Evolutionary conservation across 2,113 vertebrate genomes (phyloP).

Genomic region (Verasper variegatus): DNA sequence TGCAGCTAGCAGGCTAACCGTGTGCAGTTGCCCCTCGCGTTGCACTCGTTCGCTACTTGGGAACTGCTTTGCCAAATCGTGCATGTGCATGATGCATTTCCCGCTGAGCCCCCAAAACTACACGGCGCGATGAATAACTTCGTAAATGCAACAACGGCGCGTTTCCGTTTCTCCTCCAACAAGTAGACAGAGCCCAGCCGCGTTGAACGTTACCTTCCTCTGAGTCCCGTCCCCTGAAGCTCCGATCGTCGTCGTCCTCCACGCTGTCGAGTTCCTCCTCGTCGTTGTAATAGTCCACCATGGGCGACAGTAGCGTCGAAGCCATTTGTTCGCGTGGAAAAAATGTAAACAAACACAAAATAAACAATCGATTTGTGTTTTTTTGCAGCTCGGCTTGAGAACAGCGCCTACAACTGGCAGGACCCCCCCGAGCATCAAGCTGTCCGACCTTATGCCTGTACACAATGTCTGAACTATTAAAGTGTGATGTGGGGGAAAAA

Average conservation of each 20-base stretch:
- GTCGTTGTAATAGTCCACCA: conserved; percentile 94
- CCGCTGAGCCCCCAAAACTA: no score
- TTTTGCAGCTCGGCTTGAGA: conserved; percentile 66
- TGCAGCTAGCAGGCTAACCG: conserved; percentile 36
- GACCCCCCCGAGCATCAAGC: conserved; percentile 44
- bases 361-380: conserved; percentile 77
- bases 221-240: conserved; percentile 92
- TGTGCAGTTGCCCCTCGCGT: conserved; percentile 1
- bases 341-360: conserved; percentile 78
- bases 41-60: background rate
- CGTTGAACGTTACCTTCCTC: conserved; percentile 87
- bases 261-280: conserved; percentile 94
- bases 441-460: conserved; percentile 60
- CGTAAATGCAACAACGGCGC: background rate
- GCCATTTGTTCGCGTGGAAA: conserved; percentile 80
- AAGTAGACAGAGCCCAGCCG: conserved; percentile 59
- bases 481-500: background rate
- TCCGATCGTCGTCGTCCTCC: conserved; percentile 94
- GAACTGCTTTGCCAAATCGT: background rate
- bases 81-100: background rate
- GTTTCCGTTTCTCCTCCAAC: conserved; percentile 54
- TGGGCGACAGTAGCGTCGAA: conserved; percentile 87
- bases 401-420: conserved; percentile 75
- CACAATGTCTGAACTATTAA: background rate
- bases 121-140: background rate